A percentile compares a stretch with the other conserved stretches of the same genome.
Evolutionary conservation across 2,888 invertebrate genomes (phyloP).

Genomic region (Eupithecia exiguata): DNA sequence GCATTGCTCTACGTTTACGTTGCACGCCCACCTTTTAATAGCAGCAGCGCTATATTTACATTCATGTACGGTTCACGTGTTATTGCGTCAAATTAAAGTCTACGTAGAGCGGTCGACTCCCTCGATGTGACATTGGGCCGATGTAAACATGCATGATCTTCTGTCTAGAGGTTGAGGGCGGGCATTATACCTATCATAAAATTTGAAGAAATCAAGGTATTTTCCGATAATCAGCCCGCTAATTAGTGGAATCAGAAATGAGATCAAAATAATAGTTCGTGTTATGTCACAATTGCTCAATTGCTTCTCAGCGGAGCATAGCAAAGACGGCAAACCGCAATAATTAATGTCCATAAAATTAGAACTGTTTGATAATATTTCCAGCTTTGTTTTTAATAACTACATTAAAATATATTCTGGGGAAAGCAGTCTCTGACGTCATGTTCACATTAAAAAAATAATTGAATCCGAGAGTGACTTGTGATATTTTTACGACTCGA

Average conservation of each 20-base stretch:
- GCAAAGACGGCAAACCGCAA: conserved; percentile 39
- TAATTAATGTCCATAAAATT: conserved; percentile 39
- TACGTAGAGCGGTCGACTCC: conserved; percentile 50
- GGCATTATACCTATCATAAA: conserved; percentile 16
- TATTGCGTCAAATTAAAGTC: conserved; percentile 59
- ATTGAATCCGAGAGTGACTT: not conserved
- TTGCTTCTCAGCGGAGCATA: conserved; percentile 31
- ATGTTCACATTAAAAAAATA: not conserved
- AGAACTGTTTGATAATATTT: conserved; percentile 13
- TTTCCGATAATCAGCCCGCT: conserved; percentile 11
- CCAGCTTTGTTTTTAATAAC: not conserved
- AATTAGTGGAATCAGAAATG: conserved; percentile 18
- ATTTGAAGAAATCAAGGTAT: conserved; percentile 16
- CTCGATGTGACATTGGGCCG: conserved; percentile 57
- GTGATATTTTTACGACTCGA: not conserved
- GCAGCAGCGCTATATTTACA: conserved; percentile 64
- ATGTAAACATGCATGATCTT: conserved; percentile 52
- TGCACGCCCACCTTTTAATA: conserved; percentile 75
- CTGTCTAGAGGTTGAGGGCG: conserved; percentile 48
- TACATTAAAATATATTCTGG: not conserved
- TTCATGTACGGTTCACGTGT: conserved; percentile 60
- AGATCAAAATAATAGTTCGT: conserved; percentile 30
- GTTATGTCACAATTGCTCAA: conserved; percentile 39
- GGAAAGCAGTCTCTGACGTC: not conserved
- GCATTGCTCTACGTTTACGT: conserved; percentile 63